A percentile compares a stretch with the other conserved stretches of the same genome.
Evolutionary conservation across 2,113 vertebrate genomes (phyloP).

Genomic region (Parotia lawesii): DNA sequence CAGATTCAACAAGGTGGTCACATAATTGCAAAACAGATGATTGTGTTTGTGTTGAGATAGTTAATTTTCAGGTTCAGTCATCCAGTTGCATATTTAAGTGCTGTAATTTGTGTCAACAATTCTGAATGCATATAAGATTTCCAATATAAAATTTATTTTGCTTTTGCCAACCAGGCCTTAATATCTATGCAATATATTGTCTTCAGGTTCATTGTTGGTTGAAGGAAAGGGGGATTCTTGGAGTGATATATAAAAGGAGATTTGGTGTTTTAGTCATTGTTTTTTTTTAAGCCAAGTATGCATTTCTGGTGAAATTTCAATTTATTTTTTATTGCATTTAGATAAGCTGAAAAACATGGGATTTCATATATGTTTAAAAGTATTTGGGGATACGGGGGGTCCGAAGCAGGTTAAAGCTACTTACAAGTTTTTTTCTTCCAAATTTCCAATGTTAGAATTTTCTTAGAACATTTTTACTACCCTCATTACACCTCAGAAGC

Average conservation of each 20-base stretch:
- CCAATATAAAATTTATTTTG: not conserved
- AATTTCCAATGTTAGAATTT: not conserved
- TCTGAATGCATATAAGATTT: not conserved
- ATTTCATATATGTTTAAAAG: not conserved
- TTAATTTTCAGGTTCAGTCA: slow-evolving; percentile 34
- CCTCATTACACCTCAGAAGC: not conserved
- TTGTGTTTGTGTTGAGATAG: not conserved
- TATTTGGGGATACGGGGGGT: rapidly evolving
- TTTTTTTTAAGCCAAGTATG: not conserved
- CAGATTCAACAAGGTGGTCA: not conserved
- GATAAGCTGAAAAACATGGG: not conserved
- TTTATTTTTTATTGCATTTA: not conserved
- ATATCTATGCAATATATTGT: not conserved
- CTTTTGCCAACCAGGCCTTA: not conserved
- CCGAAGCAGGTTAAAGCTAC: not conserved
- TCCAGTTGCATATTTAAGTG: slow-evolving; percentile 5
- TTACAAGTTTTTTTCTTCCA: not conserved
- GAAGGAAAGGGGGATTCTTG: not conserved
- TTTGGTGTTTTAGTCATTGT: not conserved
- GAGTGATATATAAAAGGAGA: not conserved
- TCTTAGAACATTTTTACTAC: not conserved
- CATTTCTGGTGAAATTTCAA: not conserved
- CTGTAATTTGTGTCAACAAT: not conserved
- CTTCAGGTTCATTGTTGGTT: not conserved
- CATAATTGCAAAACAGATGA: not conserved